Evolutionary conservation across 2,113 vertebrate species (phyloP).

Genomic region (Abramis brama): DNA sequence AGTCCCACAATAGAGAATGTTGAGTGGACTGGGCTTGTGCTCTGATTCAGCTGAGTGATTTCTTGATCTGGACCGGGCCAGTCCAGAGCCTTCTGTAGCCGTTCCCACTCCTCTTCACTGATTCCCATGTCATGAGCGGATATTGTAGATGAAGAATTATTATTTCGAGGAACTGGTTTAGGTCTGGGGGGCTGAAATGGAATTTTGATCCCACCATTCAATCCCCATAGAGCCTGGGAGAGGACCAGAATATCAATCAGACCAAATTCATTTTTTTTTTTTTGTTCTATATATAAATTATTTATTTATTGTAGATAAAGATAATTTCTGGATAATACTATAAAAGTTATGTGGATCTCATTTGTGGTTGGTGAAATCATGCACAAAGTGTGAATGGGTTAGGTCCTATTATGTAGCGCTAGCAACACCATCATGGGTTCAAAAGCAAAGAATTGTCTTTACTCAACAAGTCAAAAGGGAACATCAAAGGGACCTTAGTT

Average conservation of each 20-base stretch:
- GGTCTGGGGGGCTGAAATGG: background rate
- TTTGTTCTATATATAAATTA: background rate
- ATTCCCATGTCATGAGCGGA: background rate
- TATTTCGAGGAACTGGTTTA: background rate
- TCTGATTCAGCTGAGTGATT: background rate
- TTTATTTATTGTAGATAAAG: too few relatives aligned
- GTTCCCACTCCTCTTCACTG: conserved; percentile 1
- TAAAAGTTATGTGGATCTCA: too few relatives aligned
- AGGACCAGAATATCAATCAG: background rate
- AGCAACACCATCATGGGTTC: too few relatives aligned
- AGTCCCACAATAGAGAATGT: too few relatives aligned
- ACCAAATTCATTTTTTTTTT: background rate
- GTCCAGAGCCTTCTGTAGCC: background rate
- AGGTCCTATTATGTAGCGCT: too few relatives aligned
- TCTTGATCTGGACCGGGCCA: conserved; percentile 1
- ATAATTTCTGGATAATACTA: too few relatives aligned
- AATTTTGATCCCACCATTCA: background rate
- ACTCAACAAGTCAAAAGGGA: too few relatives aligned
- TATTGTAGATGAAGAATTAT: background rate
- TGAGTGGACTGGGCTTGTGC: too few relatives aligned
- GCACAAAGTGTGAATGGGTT: too few relatives aligned
- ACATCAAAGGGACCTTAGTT: too few relatives aligned
- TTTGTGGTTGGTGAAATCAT: too few relatives aligned
- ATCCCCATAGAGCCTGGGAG: background rate
- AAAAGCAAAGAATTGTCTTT: too few relatives aligned